Evolutionary conservation across 2,797 vertebrate species (phyloP).

Genomic region (Crypturellus tataupa): DNA sequence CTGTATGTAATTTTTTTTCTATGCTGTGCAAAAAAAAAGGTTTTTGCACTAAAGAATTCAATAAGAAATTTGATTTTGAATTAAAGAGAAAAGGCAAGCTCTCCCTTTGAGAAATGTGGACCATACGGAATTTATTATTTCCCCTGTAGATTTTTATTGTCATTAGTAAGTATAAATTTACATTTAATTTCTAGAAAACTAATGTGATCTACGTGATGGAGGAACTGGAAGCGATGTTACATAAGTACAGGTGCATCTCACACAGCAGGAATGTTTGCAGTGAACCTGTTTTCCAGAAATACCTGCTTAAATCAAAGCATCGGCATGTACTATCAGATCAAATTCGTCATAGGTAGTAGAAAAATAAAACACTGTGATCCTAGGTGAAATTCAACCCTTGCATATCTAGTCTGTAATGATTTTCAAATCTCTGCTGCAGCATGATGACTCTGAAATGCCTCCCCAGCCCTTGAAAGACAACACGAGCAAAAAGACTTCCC

Average conservation of each 20-base stretch:
- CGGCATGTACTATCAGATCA: not conserved
- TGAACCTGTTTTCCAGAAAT: not conserved
- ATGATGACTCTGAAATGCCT: rapidly evolving
- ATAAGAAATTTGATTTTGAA: not conserved
- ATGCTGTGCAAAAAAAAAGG: not conserved
- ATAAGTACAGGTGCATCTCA: not conserved
- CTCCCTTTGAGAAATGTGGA: not conserved
- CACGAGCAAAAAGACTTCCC: not conserved
- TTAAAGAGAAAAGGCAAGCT: not conserved
- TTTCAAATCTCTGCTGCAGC: not conserved
- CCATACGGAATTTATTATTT: constrained; percentile 60
- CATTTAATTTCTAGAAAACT: constrained; percentile 19
- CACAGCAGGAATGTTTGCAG: constrained; percentile 4
- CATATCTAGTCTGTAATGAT: rapidly evolving
- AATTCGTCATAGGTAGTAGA: constrained; percentile 13
- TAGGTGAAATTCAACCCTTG: not conserved
- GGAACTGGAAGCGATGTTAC: constrained; percentile 16
- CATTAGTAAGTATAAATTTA: constrained; percentile 45
- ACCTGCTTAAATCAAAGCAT: not conserved
- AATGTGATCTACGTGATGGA: not conserved
- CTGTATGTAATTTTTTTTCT: not conserved
- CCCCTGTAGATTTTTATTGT: constrained; percentile 20
- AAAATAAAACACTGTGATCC: not conserved
- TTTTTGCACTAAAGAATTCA: not conserved
- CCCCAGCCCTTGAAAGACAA: rapidly evolving